Evolutionary conservation across 2,113 vertebrate species (phyloP), one percentile per base, ranked within the genome.

Genomic region (Marcusenius ussheri): DNA sequence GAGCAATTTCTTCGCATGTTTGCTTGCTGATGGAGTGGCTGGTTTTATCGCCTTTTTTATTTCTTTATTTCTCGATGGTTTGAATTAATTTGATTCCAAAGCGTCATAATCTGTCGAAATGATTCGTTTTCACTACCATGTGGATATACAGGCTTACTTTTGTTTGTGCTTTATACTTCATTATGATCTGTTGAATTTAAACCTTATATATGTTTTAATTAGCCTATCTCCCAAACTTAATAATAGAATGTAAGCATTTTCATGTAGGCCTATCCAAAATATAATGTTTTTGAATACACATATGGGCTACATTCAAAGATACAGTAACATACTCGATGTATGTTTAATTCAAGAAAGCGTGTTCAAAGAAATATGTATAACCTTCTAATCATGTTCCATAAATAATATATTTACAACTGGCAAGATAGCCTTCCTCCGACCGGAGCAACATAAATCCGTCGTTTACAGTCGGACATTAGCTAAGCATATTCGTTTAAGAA

Each of bases 341-440:
- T 70, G 91, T 92, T 92, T 91, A 90, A 95, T 94, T 94, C 93
- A 92, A 93, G 94, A 91, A 91, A 94, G 93, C 94, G 85, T 95
- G 93, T 95, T 96, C 93, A 95, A 95, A 95, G 95, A 93, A 93
- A 93, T 91, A 92, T 93, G 89, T 92, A 90, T 94, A 92, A 89
- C 94, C 62, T 93, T 94, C 93, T 94, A 95, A 95, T 96, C 95
- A 94, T 93, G 94, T 94, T 92, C 94, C 93, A 96, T 96, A 93
- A 94, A 96, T 96, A 95, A 96, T 96, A 93, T 90, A 95, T 93
- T 91, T 90, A 74, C 88, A 94, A 94, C 95, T 95, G 95, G 95
- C 95, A 95, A 94, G 95, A 95, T 94, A 94, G 94, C 83, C 83
- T 84, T 84, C 93, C 92, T 91, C 56, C 91, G 93, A 90, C 93